Conservation (phyloP, 2,888 invertebrate genomes). For the Myopa tessellatipennis region DNA sequence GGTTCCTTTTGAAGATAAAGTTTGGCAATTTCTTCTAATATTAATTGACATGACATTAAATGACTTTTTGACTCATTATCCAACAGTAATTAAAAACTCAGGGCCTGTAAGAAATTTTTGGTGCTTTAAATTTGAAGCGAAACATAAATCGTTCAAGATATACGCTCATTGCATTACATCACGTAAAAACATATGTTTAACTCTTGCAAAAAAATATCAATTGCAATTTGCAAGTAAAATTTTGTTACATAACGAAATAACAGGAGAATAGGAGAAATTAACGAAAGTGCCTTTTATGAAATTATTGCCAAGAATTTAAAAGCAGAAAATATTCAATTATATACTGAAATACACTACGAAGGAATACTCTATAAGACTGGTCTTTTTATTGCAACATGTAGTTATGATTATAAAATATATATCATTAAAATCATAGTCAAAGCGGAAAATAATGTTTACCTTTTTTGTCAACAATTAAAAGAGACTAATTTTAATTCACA, state of each 20-base stretch:
- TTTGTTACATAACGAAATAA: neutral
- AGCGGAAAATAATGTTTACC: neutral
- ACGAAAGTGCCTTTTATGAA: slow-evolving; percentile 2
- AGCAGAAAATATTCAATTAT: neutral
- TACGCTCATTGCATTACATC: no score
- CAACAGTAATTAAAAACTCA: slow-evolving; percentile 5
- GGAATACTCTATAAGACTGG: neutral
- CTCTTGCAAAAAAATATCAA: no score
- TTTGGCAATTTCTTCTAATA: slow-evolving; percentile 35
- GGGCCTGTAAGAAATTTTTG: no score
- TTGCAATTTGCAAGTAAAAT: no score
- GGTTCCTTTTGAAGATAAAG: slow-evolving; percentile 23
- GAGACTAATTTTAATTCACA: slow-evolving; percentile 18
- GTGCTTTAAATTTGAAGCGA: no score
- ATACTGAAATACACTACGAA: neutral
- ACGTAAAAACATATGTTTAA: no score
- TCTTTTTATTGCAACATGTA: slow-evolving; percentile 3
- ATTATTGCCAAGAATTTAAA: slow-evolving; percentile 10
- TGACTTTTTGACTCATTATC: slow-evolving; percentile 19
- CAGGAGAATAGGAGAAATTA: neutral
- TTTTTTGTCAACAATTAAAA: slow-evolving; percentile 7
- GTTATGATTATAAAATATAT: slow-evolving; percentile 6
- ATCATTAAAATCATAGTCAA: slow-evolving; percentile 4
- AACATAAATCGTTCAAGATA: no score
- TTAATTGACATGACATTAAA: slow-evolving; percentile 34